Evolutionary conservation across 2,888 invertebrate species (phyloP).

Genomic region (Anorthoa munda): DNA sequence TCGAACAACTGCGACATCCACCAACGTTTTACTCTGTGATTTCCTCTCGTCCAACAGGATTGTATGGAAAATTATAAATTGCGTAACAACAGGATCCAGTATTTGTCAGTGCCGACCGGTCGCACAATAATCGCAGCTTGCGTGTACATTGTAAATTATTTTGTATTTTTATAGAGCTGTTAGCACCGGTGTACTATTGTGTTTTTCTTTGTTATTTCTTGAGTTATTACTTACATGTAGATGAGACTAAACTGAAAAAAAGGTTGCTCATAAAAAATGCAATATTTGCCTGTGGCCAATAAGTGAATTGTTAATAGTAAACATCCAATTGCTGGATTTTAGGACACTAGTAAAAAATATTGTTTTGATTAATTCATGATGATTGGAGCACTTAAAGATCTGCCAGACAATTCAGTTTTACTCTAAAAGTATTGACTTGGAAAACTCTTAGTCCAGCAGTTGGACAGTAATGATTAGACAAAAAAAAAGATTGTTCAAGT

Average conservation of each 20-base stretch:
- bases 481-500: too few relatives aligned
- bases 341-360: not conserved
- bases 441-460: too few relatives aligned
- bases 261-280: not conserved
- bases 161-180: slow-evolving; percentile 75
- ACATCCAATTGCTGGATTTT: not conserved
- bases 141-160: slow-evolving; percentile 80
- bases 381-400: not conserved
- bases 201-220: not conserved
- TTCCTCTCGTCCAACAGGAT: slow-evolving; percentile 68
- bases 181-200: slow-evolving; percentile 18
- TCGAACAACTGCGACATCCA: not conserved
- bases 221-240: too few relatives aligned
- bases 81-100: slow-evolving; percentile 86
- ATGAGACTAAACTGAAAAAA: not conserved
- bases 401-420: not conserved
- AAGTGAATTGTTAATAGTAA: not conserved
- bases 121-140: slow-evolving; percentile 85
- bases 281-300: not conserved
- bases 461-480: too few relatives aligned
- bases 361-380: too few relatives aligned
- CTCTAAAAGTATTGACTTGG: not conserved
- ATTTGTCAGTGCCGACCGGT: slow-evolving; percentile 83
- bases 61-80: slow-evolving; percentile 79
- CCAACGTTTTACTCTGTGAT: slow-evolving; percentile 63